A percentile compares a stretch with the other conserved stretches of the same genome.
phyloP scores from a whole-genome alignment of 2,888 invertebrate species.

The Oscheius sp. region DNA sequence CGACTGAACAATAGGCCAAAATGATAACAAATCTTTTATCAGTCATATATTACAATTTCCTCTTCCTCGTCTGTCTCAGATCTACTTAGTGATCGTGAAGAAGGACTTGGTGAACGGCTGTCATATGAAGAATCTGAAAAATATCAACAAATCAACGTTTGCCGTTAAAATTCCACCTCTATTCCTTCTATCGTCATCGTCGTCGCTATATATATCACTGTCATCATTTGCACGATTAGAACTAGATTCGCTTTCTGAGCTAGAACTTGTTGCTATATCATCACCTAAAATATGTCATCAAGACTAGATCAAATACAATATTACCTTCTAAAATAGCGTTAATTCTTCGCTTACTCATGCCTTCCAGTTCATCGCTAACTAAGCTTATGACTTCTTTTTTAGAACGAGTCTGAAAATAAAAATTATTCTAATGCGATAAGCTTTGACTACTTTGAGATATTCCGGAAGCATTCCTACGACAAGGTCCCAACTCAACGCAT shows the following conservation, averaged over 20 bases:
- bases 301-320: neutral
- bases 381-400: conserved; percentile 22
- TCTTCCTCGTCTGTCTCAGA: conserved; percentile 7
- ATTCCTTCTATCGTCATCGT: neutral
- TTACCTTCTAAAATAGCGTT: conserved; percentile 18
- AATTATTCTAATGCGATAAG: neutral
- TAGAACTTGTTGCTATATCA: conserved; percentile 17
- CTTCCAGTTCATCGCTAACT: conserved; percentile 16
- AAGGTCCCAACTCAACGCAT: conserved; percentile 16
- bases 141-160: neutral
- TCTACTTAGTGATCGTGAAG: conserved; percentile 8
- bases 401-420: neutral
- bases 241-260: conserved; percentile 12
- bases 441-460: conserved; percentile 7
- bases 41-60: conserved; percentile 7
- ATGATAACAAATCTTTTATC: neutral
- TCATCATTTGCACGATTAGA: neutral
- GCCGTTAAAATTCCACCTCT: neutral
- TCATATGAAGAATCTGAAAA: neutral
- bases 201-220: neutral
- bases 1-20: neutral
- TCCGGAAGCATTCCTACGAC: conserved; percentile 23
- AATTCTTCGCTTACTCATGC: conserved; percentile 10
- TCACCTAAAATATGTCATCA: neutral
- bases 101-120: neutral